A percentile compares a stretch with the other conserved stretches of the same genome.
Conservation (phyloP, 2,888 invertebrate species). For the Ormyrus pomaceus region DNA sequence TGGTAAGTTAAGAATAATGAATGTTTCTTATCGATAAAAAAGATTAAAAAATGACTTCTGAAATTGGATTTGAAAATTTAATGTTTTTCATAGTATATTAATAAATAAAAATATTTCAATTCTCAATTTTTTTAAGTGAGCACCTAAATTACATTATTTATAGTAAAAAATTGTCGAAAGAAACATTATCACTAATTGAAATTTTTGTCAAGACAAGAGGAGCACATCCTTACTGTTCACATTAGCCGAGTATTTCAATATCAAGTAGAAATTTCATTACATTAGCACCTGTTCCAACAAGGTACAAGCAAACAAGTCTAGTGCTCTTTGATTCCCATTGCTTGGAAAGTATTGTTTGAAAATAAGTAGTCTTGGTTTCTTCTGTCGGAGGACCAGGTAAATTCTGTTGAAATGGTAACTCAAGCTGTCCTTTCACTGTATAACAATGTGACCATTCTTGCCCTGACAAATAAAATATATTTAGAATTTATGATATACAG, state of each 20-base stretch:
- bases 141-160: background rate
- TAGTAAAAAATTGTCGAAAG: constrained; percentile 70
- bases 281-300: constrained; percentile 99
- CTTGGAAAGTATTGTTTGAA: constrained; percentile 88
- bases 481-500: constrained; percentile 17
- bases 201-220: constrained; percentile 96
- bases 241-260: constrained; percentile 96
- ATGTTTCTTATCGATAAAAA: too few relatives aligned
- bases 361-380: constrained; percentile 89
- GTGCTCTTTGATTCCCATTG: constrained; percentile 83
- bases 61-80: constrained; percentile 17
- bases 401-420: constrained; percentile 87
- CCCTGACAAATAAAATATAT: constrained; percentile 77
- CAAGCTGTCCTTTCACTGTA: constrained; percentile 91
- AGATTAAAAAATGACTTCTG: background rate
- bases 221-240: constrained; percentile 91
- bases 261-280: too few relatives aligned
- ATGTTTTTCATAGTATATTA: constrained; percentile 15
- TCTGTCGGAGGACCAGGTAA: constrained; percentile 92
- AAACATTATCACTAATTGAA: constrained; percentile 98
- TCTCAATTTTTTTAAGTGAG: background rate
- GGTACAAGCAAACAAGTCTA: constrained; percentile 93
- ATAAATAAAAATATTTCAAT: background rate
- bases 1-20: constrained; percentile 7
- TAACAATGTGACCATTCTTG: constrained; percentile 84